Percentiles rank a stretch among this genome's conserved stretches.
Evolutionary conservation across 2,888 invertebrate genomes (phyloP).

Genomic region (Polydrusus cervinus): DNA sequence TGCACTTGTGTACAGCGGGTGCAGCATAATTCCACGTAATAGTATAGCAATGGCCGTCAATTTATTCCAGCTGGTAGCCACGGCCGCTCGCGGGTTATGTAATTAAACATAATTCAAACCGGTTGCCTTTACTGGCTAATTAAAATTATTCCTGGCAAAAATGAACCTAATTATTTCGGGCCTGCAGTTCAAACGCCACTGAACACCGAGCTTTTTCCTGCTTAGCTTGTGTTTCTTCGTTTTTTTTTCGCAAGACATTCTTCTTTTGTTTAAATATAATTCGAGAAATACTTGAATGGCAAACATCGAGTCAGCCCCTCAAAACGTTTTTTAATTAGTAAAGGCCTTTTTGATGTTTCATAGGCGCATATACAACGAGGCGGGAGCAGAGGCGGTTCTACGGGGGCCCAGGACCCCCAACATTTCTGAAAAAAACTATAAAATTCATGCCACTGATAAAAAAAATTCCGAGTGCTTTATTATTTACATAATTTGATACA

Average conservation of each 20-base stretch:
- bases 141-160: constrained; percentile 46
- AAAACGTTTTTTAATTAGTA: too few species aligned
- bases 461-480: too few species aligned
- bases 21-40: constrained; percentile 24
- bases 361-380: too few species aligned
- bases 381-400: too few species aligned
- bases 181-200: constrained; percentile 33
- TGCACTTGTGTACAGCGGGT: neutral
- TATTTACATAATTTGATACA: too few species aligned
- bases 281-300: too few species aligned
- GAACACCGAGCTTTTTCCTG: constrained; percentile 11
- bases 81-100: constrained; percentile 47
- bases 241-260: neutral
- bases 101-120: constrained; percentile 54
- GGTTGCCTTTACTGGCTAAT: constrained; percentile 46
- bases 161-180: constrained; percentile 50
- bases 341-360: too few species aligned
- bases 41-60: constrained; percentile 46
- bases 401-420: too few species aligned
- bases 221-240: neutral
- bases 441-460: too few species aligned
- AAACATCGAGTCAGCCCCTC: too few species aligned
- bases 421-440: too few species aligned
- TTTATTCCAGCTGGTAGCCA: constrained; percentile 53
- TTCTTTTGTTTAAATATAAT: neutral